Percentiles rank a stretch among this genome's conserved stretches.
Conservation (phyloP, 2,888 invertebrate species). For the Endotricha flammealis region DNA sequence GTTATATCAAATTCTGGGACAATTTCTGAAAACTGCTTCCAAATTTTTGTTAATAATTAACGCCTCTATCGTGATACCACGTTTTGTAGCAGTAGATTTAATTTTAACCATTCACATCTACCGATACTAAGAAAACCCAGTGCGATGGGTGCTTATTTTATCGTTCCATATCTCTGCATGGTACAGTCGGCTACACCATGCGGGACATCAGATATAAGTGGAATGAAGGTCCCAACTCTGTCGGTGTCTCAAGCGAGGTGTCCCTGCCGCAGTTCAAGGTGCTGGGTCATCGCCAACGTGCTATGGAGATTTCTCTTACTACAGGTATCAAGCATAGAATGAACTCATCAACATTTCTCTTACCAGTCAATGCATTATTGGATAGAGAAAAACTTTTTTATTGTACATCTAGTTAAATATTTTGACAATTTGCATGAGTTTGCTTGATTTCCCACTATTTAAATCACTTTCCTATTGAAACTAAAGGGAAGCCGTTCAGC, state of each 20-base stretch:
- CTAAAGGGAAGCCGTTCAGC: conserved; percentile 4
- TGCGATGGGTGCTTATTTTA: conserved; percentile 74
- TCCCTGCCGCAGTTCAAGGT: conserved; percentile 98
- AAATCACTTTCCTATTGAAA: conserved; percentile 5
- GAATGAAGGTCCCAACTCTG: conserved; percentile 96
- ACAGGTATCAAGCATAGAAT: conserved; percentile 84
- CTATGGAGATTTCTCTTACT: conserved; percentile 95
- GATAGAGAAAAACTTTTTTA: conserved; percentile 1
- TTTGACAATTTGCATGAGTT: conserved; percentile 31
- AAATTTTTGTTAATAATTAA: conserved; percentile 18
- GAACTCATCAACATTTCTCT: neutral
- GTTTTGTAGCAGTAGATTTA: conserved; percentile 37
- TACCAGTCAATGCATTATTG: conserved; percentile 1
- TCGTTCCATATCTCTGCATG: conserved; percentile 71
- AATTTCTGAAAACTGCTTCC: conserved; percentile 31
- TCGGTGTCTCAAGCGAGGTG: conserved; percentile 95
- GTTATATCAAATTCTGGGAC: conserved; percentile 34
- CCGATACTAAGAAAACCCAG: conserved; percentile 60
- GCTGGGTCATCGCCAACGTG: conserved; percentile 95
- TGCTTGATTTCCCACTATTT: conserved; percentile 26
- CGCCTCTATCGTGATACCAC: conserved; percentile 25
- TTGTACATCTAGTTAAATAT: conserved; percentile 9
- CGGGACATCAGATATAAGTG: conserved; percentile 98
- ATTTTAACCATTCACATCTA: conserved; percentile 33
- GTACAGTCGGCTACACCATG: conserved; percentile 98